Evolutionary conservation across 2,113 vertebrate genomes (phyloP), one percentile per base, ranked within the genome.

Genomic region (Atherinomorus stipes): DNA sequence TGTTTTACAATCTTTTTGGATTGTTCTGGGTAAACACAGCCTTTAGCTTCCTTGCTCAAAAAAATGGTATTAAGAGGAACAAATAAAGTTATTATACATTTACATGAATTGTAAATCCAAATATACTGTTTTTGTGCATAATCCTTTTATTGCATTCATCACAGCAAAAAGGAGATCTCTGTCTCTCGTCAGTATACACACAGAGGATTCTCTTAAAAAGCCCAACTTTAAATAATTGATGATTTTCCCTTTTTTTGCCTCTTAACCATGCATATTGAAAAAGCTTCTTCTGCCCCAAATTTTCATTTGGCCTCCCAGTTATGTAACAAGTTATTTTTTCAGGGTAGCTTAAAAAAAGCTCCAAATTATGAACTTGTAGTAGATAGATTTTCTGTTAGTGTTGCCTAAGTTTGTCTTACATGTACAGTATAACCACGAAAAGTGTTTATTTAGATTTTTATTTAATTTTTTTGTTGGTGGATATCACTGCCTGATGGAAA

Each of bases 171-270:
- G 11, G 28, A 73, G 49, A 58, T 50, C 15, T 63, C 19, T 3
- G 26, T 63, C 10, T 22, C 26, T 13, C 22, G 22, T 10, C 16
- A 47, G 54, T 38, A 51, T 37, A 65, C 60, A 66, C 37, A 65
- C n/a, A 42, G 11, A 69, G 56, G 71, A 22, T 45, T 70, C 45
- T 77, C n/a, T 34, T 77, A 58, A 76, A 84, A 72, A 75, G 49
- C 15, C 13, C 18, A 12, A 22, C 1, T 56, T 71, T 84, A n/a
- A 87, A 87, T 85, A 74, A 76, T 90, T 58, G 4, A 85, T 71
- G 18, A 11, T 38, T 77, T 61, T n/a, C n/a, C n/a, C n/a, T n/a
- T n/a, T n/a, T 66, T 65, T 67, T 42, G 40, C 72, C 64, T 81
- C 72, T 56, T 76, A 37, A 66, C 79, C 61, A 68, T 87, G 57